Evolutionary conservation across 2,113 vertebrate species (phyloP), one percentile per base, ranked within the genome.

Genomic region (Peromyscus californicus): DNA sequence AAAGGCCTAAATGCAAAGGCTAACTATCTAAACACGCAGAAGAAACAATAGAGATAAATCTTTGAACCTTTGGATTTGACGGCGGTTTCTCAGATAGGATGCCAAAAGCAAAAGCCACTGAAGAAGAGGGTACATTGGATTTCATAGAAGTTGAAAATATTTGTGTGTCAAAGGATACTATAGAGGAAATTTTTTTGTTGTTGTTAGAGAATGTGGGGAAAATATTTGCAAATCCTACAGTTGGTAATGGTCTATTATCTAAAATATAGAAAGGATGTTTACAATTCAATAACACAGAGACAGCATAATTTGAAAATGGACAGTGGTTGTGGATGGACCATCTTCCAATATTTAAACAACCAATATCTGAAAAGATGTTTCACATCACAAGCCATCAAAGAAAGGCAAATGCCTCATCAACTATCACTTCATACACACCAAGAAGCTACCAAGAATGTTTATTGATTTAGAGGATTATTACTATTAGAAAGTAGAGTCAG

Each of bases 251-350:
- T 61, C 29, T 94, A 57, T 19, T 36, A 45, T 74, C 94, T 11
- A 88, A 90, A 91, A 78, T 78, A 72, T 33, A 12, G 17, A 79
- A 83, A 89, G 13, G 57, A 54, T 72, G 61, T 33, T 89, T 79
- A 54, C 4, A 93, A 67, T 72, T 93, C 72, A 89, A 91, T 36
- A 85, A 75, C 59, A 85, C 67, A 95, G 54, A 95, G 17, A 17
- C 39, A 89, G 74, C 45, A 57, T n/a, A 91, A 11, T 88, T 91
- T 76, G 65, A 88, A 90, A 70, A 39, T 65, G 15, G 19, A 39
- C 5, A 57, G 29, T 57, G 16, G 1, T 51, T 36, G 4, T 61
- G 54, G 51, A 42, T 76, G 9, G 31, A 54, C 1, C 17, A 7
- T 36, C 86, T 7, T 95, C 13, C 48, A 89, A 39, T 45, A 33